Conservation (phyloP, 2,888 invertebrate species). For the Stegana nigrithorax region DNA sequence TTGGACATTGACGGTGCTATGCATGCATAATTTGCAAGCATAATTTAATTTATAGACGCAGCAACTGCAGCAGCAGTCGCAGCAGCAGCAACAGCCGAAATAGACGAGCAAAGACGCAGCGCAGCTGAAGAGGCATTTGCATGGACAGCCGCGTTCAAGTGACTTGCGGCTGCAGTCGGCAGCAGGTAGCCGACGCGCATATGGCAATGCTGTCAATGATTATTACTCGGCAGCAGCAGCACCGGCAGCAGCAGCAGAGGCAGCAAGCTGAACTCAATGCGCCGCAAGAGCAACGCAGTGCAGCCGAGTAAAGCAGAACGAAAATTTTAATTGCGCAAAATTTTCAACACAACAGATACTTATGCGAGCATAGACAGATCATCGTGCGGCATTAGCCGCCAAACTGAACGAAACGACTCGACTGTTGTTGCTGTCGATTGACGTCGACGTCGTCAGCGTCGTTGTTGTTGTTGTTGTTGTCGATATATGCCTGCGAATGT, state of each 20-base stretch:
- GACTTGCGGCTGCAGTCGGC: conserved; percentile 46
- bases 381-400: no score
- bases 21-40: conserved; percentile 67
- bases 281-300: not conserved
- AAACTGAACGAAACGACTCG: no score
- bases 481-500: no score
- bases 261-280: no score
- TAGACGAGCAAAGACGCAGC: conserved; percentile 26
- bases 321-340: conserved; percentile 58
- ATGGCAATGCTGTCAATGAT: conserved; percentile 42
- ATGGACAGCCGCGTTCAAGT: conserved; percentile 61
- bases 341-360: conserved; percentile 13
- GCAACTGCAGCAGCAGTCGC: conserved; percentile 2
- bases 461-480: no score
- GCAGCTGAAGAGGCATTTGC: conserved; percentile 42
- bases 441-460: no score
- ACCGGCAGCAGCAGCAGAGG: no score
- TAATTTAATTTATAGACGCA: conserved; percentile 67
- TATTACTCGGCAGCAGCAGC: conserved; percentile 48
- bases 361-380: no score
- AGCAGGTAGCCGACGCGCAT: conserved; percentile 6
- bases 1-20: conserved; percentile 58
- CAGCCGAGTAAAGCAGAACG: conserved; percentile 53
- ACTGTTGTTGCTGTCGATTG: no score
- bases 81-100: conserved; percentile 9